Base-by-base conservation (phyloP, 2,113 vertebrate genomes). In the Eonycteris spelaea region DNA sequence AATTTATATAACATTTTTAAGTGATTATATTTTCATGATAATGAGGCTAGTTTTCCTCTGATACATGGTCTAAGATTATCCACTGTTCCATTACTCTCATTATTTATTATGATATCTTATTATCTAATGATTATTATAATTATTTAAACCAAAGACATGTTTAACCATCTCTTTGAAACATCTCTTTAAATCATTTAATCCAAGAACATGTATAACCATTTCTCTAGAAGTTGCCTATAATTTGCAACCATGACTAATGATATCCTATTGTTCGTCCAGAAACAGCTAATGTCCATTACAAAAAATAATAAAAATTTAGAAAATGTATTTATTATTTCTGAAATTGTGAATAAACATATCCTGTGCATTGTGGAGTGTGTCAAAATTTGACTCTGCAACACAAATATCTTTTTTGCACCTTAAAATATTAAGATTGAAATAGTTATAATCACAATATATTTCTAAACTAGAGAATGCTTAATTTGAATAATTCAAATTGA, bases 1-100 rank as follows among this genome's bases (percentile, higher is more conserved):
- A 93, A 77, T 73, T 45, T 30, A 59, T 71, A 65, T 85, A 78
- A 80, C 13, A 73, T 86, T 80, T 89, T 71, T 61, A 96, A 74
- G 11, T 59, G 9, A 6, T 40, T 88, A 3, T 2, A 89, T 78
- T 78, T 93, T 89, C 11, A 24, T 83, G 13, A 45, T 67, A 21
- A 2, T 55, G 1, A 71, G 4, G 14, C 4, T 73, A 51, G 14
- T 35, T 73, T 93, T 82, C 57, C 3, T 71, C 15, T 26, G 24
- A 61, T 30, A 87, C 15, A 18, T 28, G 16, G 24, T 45, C 10
- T 77, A 9, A 22, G 11, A 48, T 43, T 67, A 43, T 21, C 10
- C 8, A 43, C 3, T 15, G 3, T 45, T 35, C 18, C 24, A 28
- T 89, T 95, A 35, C 8, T 77, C 24, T 71, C 7, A 57, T 43